Evolutionary conservation across 2,113 vertebrate species (phyloP).

Genomic region (Pangasianodon gigas): DNA sequence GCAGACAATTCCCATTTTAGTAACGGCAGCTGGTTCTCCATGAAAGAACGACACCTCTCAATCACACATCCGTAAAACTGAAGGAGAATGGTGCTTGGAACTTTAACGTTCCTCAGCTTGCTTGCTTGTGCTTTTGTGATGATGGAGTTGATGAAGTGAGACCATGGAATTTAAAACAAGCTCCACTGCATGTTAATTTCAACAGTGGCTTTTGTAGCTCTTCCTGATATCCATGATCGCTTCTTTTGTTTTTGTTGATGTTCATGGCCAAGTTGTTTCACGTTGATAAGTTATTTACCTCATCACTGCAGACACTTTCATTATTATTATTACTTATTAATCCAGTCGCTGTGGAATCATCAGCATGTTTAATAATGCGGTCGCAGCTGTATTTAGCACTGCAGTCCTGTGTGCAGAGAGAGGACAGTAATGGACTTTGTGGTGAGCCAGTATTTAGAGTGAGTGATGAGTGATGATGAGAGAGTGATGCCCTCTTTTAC

Average conservation of each 20-base stretch:
- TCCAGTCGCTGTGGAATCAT: neutral
- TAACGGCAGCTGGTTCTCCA: too few species aligned
- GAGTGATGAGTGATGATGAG: slow-evolving; percentile 4
- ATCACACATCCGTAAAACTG: neutral
- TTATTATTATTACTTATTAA: neutral
- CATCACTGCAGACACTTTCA: neutral
- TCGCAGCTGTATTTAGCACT: neutral
- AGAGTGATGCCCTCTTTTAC: neutral
- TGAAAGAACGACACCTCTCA: neutral
- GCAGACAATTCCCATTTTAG: too few species aligned
- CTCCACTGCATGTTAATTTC: neutral
- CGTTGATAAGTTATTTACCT: neutral
- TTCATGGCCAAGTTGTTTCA: neutral
- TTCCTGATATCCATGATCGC: neutral
- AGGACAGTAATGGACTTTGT: neutral
- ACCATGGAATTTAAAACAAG: neutral
- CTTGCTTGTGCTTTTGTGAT: neutral
- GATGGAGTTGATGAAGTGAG: neutral
- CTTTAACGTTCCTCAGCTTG: neutral
- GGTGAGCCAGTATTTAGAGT: neutral
- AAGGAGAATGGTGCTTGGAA: neutral
- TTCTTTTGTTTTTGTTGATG: neutral
- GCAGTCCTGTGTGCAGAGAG: neutral
- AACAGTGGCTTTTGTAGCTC: neutral
- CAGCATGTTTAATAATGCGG: neutral